These are phyloP conservation scores for Calameuta filiformis DNA, from an alignment of 2,888 invertebrate species.

Conservation along the genomic window DNA sequence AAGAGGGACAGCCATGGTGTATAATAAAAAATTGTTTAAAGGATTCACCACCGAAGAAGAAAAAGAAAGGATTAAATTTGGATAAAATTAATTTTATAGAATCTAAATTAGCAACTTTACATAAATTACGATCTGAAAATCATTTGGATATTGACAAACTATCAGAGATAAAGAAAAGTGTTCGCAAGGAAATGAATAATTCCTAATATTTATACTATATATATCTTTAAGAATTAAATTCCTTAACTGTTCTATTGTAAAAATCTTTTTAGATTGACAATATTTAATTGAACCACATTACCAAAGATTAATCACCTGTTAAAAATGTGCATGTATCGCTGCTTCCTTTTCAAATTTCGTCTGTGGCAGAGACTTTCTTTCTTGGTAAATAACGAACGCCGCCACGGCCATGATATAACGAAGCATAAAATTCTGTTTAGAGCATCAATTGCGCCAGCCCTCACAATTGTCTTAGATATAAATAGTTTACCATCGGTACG, in stretches of 20 bases:
- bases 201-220: neutral
- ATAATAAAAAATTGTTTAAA: slow-evolving; percentile 49
- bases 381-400: neutral
- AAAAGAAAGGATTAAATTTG: slow-evolving; percentile 18
- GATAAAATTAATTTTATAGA: slow-evolving; percentile 45
- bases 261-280: neutral
- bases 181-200: slow-evolving; percentile 42
- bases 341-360: neutral
- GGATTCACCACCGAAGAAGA: slow-evolving; percentile 30
- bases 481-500: neutral
- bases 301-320: neutral
- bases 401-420: neutral
- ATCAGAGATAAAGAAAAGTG: slow-evolving; percentile 43
- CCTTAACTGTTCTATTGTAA: neutral
- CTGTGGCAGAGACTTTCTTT: neutral
- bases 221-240: neutral
- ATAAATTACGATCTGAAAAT: slow-evolving; percentile 33
- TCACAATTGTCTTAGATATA: neutral
- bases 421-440: neutral
- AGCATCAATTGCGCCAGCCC: neutral
- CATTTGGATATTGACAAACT: slow-evolving; percentile 43
- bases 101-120: slow-evolving; percentile 44
- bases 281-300: neutral
- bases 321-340: neutral
- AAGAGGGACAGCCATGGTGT: slow-evolving; percentile 48